phyloP scores from a whole-genome alignment of 2,113 vertebrate species.

The Stomatorhinus ivindoensis region DNA sequence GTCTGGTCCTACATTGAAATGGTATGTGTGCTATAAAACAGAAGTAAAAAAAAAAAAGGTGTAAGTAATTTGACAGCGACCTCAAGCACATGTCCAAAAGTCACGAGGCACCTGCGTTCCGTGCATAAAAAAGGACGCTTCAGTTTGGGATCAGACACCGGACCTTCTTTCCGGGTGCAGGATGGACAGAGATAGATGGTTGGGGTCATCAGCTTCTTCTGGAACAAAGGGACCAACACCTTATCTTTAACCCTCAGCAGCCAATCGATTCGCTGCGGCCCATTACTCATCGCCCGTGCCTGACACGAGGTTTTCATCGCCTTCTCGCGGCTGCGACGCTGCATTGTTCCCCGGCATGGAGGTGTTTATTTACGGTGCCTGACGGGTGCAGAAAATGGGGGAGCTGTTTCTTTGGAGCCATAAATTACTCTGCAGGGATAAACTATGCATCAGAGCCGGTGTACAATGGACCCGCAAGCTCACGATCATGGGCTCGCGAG shows the following conservation, averaged over 20 bases:
- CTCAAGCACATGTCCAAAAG: neutral
- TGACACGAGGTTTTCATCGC: neutral
- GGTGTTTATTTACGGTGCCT: neutral
- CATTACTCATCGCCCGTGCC: constrained; percentile 52
- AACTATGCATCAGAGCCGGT: neutral
- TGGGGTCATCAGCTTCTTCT: constrained; percentile 58
- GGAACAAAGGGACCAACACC: constrained; percentile 49
- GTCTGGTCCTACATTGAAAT: neutral
- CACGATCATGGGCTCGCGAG: too few relatives aligned
- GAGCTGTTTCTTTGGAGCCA: neutral
- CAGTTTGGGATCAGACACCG: constrained; percentile 52
- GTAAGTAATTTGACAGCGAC: neutral
- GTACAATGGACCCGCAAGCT: neutral
- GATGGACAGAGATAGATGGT: constrained; percentile 61
- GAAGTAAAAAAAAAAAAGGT: neutral
- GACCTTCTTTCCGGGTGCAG: constrained; percentile 50
- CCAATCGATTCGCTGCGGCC: constrained; percentile 71
- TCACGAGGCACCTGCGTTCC: constrained; percentile 49
- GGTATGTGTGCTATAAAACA: neutral
- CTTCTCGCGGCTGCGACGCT: neutral
- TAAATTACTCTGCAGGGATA: neutral
- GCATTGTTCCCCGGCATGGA: constrained; percentile 1
- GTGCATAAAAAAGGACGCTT: constrained; percentile 41
- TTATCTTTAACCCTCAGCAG: constrained; percentile 60
- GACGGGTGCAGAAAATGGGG: neutral